Conservation (phyloP, 2,888 invertebrate species). For the Eristalis tenax region DNA sequence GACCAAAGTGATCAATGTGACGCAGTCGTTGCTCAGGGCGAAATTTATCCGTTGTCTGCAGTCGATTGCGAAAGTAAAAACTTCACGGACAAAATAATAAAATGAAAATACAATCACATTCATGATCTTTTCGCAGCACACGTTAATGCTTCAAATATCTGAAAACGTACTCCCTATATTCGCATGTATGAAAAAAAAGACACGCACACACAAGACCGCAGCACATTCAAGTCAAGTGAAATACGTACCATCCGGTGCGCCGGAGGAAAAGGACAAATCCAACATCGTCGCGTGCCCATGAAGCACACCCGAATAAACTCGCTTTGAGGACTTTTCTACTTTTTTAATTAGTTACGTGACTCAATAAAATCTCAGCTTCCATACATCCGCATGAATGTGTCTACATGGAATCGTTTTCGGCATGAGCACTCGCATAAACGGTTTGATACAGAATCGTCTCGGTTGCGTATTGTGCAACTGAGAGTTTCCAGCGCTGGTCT, state of each 20-base stretch:
- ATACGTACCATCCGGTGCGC: conserved; percentile 6
- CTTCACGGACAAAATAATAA: conserved; percentile 30
- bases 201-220: too few relatives aligned
- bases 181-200: not conserved
- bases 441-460: not conserved
- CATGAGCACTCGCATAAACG: not conserved
- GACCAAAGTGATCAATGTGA: not conserved
- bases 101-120: conserved; percentile 63
- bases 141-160: conserved; percentile 64
- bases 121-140: conserved; percentile 66
- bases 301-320: conserved; percentile 25
- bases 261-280: conserved; percentile 44
- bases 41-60: not conserved
- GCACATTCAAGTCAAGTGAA: not conserved
- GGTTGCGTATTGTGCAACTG: not conserved
- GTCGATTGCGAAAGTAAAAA: not conserved
- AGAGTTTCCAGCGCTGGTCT: not conserved
- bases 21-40: not conserved
- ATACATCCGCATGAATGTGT: conserved; percentile 2
- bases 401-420: not conserved
- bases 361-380: conserved; percentile 66
- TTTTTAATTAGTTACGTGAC: conserved; percentile 73
- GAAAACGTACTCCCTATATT: conserved; percentile 45
- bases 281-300: conserved; percentile 35
- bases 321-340: conserved; percentile 54